Conservation (phyloP, 2,113 vertebrate genomes). For the Numida meleagris region DNA sequence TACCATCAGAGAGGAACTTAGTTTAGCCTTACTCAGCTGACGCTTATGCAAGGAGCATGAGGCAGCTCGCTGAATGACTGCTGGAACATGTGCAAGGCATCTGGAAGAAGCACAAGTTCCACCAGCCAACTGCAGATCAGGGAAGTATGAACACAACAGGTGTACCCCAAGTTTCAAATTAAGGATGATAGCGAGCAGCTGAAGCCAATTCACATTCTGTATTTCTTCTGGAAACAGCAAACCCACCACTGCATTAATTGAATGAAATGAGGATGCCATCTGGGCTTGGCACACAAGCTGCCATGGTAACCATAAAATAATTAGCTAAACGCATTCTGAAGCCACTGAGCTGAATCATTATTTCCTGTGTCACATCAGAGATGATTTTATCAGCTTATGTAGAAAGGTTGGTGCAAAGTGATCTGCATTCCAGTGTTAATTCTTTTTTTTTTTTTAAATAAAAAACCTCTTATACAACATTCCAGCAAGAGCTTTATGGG, state of each 20-base stretch:
- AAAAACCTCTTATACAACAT: background rate
- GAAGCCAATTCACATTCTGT: background rate
- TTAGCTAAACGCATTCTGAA: constrained; percentile 58
- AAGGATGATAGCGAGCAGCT: background rate
- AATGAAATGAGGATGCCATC: constrained; percentile 43
- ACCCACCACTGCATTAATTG: constrained; percentile 7
- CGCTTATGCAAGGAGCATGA: background rate
- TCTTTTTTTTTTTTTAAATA: background rate
- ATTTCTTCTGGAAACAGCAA: constrained; percentile 21
- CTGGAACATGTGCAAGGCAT: accelerated
- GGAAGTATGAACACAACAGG: background rate
- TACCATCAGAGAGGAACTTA: background rate
- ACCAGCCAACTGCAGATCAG: background rate
- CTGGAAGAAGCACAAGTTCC: background rate
- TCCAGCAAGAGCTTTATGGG: background rate
- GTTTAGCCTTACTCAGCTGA: background rate
- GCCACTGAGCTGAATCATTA: background rate
- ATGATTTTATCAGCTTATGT: constrained; percentile 22
- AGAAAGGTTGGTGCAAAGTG: constrained; percentile 16
- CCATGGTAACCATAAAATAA: constrained; percentile 60
- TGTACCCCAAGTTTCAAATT: background rate
- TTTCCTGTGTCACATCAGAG: constrained; percentile 27
- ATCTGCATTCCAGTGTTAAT: background rate
- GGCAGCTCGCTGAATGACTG: background rate
- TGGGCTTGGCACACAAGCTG: constrained; percentile 40